Evolutionary conservation across 1,140 invertebrate species (phyloP), one percentile per base, ranked within the genome.

Genomic region (Drosophila erecta): DNA sequence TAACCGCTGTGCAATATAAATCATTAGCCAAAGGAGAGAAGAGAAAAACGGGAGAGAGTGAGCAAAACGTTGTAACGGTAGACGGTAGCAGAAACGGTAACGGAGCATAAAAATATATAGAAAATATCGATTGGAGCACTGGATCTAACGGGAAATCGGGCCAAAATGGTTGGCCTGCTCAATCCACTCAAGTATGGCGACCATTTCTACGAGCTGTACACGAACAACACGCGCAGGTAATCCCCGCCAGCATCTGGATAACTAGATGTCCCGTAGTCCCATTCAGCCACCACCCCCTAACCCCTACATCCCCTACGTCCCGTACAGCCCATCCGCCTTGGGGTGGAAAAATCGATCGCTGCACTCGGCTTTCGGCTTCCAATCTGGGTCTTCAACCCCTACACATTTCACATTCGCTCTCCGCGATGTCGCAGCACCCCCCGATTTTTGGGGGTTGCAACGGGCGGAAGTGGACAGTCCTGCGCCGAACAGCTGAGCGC

Each of bases 151-250:
- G 50, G 49, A 43, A 43, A 49, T 49, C 38, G 49, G 24, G 40
- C 20, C 37, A 59, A 60, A 61, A 92, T 90, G 90, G 91, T 92
- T 62, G 91, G 91, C 47, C 78, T 92, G 61, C 55, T 92, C 12
- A 90, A 92, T 90, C 91, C 91, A 44, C 66, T 89, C 27, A 92
- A 92, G 85, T 92, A 92, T 76, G 91, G 91, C 54, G 91, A 91
- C 79, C 78, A 92, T 66, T 92, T 92, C 74, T 92, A 92, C 69
- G 91, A 92, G 70, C 76, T 92, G 62, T 92, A 92, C 57, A 91
- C 91, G 12, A 91, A 80, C 71, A 87, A 78, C 74, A 83, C 81
- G 37, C 85, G 91, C 65, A 91, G 86, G 91, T 91, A 90, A 89
- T 73, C 69, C 61, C 71, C 72, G 60, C 59, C 69, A 77, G 44